These are phyloP conservation scores for Piscicola geometra DNA, from an alignment of 2,888 invertebrate species.

Conservation along the genomic window DNA sequence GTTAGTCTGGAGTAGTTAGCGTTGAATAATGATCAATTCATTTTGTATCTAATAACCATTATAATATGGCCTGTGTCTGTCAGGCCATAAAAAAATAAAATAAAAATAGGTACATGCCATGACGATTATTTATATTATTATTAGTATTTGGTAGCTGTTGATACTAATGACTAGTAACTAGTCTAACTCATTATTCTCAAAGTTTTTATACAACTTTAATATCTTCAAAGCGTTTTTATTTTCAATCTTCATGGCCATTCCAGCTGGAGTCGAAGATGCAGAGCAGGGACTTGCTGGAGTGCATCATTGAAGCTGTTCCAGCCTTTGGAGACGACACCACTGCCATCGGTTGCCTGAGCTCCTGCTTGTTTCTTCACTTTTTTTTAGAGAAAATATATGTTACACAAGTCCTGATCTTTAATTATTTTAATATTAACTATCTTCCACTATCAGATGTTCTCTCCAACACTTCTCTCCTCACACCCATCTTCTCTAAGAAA, in stretches of 20 bases:
- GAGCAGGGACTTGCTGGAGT: background rate
- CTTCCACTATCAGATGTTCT: background rate
- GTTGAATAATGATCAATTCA: too few relatives aligned
- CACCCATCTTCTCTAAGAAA: background rate
- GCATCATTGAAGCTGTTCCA: conserved; percentile 2
- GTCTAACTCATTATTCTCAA: too few relatives aligned
- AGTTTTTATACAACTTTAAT: too few relatives aligned
- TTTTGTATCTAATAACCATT: too few relatives aligned
- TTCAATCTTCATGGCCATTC: too few relatives aligned
- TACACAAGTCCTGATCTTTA: background rate
- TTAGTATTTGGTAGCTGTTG: background rate
- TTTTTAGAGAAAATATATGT: too few relatives aligned
- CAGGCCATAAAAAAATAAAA: background rate
- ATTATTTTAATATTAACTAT: background rate
- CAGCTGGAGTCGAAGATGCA: conserved; percentile 4
- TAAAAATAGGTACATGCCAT: background rate
- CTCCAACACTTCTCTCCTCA: background rate
- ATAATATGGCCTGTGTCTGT: too few relatives aligned
- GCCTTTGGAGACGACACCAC: background rate
- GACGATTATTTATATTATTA: background rate
- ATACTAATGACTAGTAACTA: too few relatives aligned
- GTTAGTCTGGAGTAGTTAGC: too few relatives aligned
- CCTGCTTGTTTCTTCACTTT: too few relatives aligned
- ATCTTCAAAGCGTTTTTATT: too few relatives aligned
- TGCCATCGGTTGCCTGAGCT: background rate